Conservation (phyloP, 2,113 vertebrate species). For the Albula glossodonta region DNA sequence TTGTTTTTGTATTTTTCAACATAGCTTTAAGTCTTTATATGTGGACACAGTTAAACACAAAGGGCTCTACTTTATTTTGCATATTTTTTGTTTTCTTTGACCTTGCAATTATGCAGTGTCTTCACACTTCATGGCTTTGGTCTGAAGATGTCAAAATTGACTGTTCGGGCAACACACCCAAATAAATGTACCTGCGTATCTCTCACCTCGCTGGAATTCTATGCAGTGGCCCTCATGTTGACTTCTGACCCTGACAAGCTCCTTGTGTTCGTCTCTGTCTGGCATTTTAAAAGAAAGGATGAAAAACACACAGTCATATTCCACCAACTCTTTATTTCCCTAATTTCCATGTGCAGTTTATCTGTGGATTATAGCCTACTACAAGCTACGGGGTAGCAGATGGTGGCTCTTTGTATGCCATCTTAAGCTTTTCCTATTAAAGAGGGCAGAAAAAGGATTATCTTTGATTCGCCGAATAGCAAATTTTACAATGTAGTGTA, state of each 20-base stretch:
- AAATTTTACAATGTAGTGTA: constrained; percentile 61
- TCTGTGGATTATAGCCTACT: constrained; percentile 63
- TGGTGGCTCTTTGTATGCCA: constrained; percentile 65
- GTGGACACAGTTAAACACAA: too few relatives aligned
- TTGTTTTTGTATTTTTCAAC: too few relatives aligned
- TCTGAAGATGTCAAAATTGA: too few relatives aligned
- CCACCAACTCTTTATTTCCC: constrained; percentile 57
- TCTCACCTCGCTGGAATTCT: neutral
- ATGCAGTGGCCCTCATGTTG: neutral
- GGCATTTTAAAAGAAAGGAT: constrained; percentile 29
- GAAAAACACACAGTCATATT: constrained; percentile 50
- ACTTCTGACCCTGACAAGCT: neutral
- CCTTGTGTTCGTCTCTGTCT: neutral
- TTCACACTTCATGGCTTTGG: too few relatives aligned
- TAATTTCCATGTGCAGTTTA: constrained; percentile 67
- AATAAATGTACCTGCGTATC: too few relatives aligned
- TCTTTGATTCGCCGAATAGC: constrained; percentile 68
- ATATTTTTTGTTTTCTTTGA: too few relatives aligned
- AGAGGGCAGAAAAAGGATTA: constrained; percentile 62
- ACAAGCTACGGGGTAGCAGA: constrained; percentile 61
- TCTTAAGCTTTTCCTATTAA: constrained; percentile 66
- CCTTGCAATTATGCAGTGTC: too few relatives aligned
- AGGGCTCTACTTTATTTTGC: too few relatives aligned
- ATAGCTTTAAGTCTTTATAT: too few relatives aligned
- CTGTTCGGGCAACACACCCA: too few relatives aligned